Evolutionary conservation across 2,113 vertebrate genomes (phyloP), one percentile per base, ranked within the genome.

Genomic region (Hipposideros armiger): DNA sequence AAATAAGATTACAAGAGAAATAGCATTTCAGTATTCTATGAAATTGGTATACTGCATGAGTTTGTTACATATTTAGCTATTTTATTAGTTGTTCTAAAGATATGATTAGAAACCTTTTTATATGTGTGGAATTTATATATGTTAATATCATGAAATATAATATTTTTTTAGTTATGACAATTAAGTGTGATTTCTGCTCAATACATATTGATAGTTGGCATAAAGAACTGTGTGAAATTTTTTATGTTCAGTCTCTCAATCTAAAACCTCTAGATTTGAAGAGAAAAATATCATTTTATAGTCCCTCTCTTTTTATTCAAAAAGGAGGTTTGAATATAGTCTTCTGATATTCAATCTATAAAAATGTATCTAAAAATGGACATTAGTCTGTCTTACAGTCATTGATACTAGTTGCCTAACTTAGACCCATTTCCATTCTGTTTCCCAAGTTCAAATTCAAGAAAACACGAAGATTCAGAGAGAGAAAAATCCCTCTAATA

Each of bases 241-340:
- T 52, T 20, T 73, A 60, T 64, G 32, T 56, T 66, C 4, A 19
- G 2, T 70, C 45, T 30, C 52, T 80, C 42, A 91, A 14, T 45
- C 36, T 89, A 82, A 85, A 93, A 67, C 11, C 8, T 90, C 6
- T 47, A 82, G 9, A 81, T 74, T 95, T 93, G 30, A 91, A 81
- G 22, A 26, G 42, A 95, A 94, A 56, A 76, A 82, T 47, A 58
- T 69, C 4, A 80, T 60, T 77, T 77, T 66, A 11, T 72, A 47
- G 70, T 66, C 7, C 15, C 24, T 77, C 24, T 77, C 52, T 50
- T 11, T 87, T 77, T 83, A 62, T 72, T 90, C 17, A 73, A 94
- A 90, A 86, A 78, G 5, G 22, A 92, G 24, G 58, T 95, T 94
- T 84, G 64, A 83, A 92, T 92, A 85, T n/a, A 77, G 13, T 82